These are phyloP conservation scores for Eupithecia subfuscata DNA, from an alignment of 2,888 invertebrate genomes.

Conservation along the genomic window DNA sequence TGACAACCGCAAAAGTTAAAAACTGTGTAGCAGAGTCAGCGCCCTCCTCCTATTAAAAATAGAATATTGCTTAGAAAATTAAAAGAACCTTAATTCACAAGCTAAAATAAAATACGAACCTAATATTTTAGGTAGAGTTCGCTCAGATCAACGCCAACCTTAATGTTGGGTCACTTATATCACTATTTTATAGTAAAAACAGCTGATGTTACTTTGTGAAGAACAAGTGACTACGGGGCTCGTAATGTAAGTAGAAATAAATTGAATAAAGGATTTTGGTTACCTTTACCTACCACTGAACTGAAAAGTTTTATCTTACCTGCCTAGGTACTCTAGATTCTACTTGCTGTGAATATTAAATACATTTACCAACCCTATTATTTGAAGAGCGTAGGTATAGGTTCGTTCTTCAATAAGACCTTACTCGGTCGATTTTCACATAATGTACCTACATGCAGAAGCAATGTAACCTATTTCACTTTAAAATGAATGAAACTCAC, in stretches of 20 bases:
- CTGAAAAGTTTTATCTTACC: background rate
- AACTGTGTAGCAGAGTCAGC: no score
- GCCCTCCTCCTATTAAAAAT: no score
- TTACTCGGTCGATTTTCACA: background rate
- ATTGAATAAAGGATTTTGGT: background rate
- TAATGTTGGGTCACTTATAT: background rate
- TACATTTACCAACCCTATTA: background rate
- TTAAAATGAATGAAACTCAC: constrained; percentile 52
- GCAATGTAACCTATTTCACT: background rate
- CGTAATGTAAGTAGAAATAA: background rate
- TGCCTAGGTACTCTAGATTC: background rate
- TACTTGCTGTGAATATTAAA: background rate
- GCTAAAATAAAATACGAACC: background rate
- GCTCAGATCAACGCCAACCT: background rate
- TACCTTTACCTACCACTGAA: background rate
- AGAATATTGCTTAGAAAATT: background rate
- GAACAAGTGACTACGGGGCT: background rate
- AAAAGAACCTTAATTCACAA: background rate
- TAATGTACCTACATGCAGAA: background rate
- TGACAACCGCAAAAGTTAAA: no score
- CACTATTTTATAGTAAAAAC: background rate
- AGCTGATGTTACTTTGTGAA: background rate
- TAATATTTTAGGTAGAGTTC: background rate
- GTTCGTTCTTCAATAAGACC: background rate
- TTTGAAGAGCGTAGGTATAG: background rate